A percentile compares a stretch with the other conserved stretches of the same genome.
Evolutionary conservation across 2,888 invertebrate genomes (phyloP).

Genomic region (Drosophila emarginata): DNA sequence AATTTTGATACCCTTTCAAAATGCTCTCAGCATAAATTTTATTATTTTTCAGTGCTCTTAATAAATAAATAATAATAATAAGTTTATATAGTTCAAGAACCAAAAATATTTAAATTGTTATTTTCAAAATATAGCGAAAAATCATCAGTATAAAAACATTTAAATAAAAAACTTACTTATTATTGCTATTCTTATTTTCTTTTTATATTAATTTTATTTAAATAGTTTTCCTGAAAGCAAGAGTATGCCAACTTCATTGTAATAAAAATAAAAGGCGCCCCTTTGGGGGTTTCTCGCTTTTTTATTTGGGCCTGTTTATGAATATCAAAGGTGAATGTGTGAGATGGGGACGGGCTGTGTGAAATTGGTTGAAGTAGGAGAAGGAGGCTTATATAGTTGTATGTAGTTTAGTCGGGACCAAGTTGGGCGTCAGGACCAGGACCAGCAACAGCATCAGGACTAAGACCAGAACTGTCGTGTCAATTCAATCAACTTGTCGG

Average conservation of each 20-base stretch:
- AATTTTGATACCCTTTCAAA: constrained; percentile 21
- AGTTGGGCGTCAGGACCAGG: not conserved
- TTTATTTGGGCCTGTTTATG: constrained; percentile 17
- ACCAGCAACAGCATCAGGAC: not conserved
- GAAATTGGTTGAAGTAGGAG: not conserved
- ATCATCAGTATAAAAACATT: no score
- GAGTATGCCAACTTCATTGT: not conserved
- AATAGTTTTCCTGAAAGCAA: not conserved
- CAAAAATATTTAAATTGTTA: no score
- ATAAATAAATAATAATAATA: no score
- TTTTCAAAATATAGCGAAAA: no score
- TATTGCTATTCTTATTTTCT: no score
- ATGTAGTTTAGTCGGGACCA: constrained; percentile 11
- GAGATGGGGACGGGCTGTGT: not conserved
- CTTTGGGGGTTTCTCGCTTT: constrained; percentile 1
- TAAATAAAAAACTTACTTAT: no score
- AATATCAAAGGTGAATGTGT: constrained; percentile 64
- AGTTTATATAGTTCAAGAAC: no score
- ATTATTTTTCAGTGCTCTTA: no score
- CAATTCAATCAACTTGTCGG: constrained; percentile 70
- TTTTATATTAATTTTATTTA: no score
- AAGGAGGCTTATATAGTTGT: constrained; percentile 2
- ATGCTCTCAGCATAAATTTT: no score
- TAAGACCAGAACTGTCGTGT: constrained; percentile 41
- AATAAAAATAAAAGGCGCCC: not conserved